Evolutionary conservation across 2,113 vertebrate species (phyloP).

Genomic region (Leucopsar rothschildi): DNA sequence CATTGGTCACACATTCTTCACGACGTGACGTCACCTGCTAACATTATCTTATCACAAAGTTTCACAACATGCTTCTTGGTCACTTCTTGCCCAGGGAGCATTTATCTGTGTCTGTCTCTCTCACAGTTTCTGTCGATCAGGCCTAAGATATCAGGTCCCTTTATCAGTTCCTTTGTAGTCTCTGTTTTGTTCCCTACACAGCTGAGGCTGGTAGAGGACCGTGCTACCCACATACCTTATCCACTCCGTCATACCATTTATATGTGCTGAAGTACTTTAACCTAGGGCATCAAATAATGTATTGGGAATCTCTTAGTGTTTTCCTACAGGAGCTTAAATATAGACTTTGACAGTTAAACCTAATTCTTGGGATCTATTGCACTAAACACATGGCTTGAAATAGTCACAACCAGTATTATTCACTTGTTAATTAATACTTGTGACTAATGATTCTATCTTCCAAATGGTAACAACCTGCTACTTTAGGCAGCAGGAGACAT

Average conservation of each 20-base stretch:
- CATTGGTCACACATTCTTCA: too few relatives aligned
- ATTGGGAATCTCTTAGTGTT: background rate
- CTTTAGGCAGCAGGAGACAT: background rate
- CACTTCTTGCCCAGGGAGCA: too few relatives aligned
- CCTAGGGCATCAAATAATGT: background rate
- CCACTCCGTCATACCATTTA: background rate
- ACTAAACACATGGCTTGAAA: background rate
- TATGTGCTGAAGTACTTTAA: background rate
- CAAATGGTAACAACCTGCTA: background rate
- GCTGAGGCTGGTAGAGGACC: background rate
- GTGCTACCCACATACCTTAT: rapidly evolving
- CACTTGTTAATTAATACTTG: background rate
- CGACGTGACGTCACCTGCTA: too few relatives aligned
- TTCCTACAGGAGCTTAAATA: background rate
- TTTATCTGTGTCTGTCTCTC: too few relatives aligned
- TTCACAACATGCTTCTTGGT: too few relatives aligned
- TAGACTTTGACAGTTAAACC: background rate
- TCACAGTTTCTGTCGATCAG: too few relatives aligned
- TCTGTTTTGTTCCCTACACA: too few relatives aligned
- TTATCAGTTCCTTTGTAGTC: too few relatives aligned
- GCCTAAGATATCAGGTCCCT: too few relatives aligned
- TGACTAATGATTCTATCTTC: background rate
- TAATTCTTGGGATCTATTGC: background rate
- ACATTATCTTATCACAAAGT: too few relatives aligned
- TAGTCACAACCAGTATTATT: background rate